A percentile compares a stretch with the other conserved stretches of the same genome.
phyloP scores from a whole-genome alignment of 1,140 invertebrate genomes.

The Capitella teleta region DNA sequence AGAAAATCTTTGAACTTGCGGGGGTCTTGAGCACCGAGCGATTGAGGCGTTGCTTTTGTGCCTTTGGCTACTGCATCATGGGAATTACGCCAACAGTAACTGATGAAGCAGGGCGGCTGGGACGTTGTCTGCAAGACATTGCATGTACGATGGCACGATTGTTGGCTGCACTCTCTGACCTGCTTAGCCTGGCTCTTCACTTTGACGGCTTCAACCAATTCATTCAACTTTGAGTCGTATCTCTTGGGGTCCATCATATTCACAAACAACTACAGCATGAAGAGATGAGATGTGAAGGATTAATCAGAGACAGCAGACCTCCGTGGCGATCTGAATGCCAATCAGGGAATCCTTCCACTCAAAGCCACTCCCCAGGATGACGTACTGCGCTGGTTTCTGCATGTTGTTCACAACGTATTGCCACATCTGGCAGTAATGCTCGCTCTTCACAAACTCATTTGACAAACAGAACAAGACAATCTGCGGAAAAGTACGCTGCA shows the following conservation, averaged over 20 bases:
- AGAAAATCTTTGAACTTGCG: slow-evolving; percentile 26
- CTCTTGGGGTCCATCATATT: slow-evolving; percentile 26
- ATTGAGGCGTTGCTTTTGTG: slow-evolving; percentile 10
- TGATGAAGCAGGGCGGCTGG: slow-evolving; percentile 28
- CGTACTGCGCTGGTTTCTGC: slow-evolving; percentile 23
- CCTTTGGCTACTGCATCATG: slow-evolving; percentile 24
- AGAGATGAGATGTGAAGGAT: no score
- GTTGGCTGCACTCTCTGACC: no score
- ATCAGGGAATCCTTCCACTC: slow-evolving; percentile 29
- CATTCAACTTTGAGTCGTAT: slow-evolving; percentile 23
- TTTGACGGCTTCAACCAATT: slow-evolving; percentile 19
- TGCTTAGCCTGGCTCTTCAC: slow-evolving; percentile 15
- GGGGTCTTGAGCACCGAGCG: slow-evolving; percentile 33
- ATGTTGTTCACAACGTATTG: slow-evolving; percentile 16
- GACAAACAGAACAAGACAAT: slow-evolving; percentile 30
- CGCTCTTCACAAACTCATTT: slow-evolving; percentile 29
- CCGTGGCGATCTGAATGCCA: slow-evolving; percentile 25
- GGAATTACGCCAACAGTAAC: slow-evolving; percentile 36
- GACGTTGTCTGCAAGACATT: not conserved
- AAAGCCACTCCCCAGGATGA: slow-evolving; percentile 20
- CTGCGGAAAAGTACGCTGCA: no score
- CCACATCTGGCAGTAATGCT: slow-evolving; percentile 22
- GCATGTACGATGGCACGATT: slow-evolving; percentile 7
- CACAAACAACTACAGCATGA: slow-evolving; percentile 27
- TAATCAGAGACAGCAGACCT: slow-evolving; percentile 12